A percentile compares a stretch with the other conserved stretches of the same genome.
Evolutionary conservation across 2,888 invertebrate genomes (phyloP).

Genomic region (Suillia variegata): DNA sequence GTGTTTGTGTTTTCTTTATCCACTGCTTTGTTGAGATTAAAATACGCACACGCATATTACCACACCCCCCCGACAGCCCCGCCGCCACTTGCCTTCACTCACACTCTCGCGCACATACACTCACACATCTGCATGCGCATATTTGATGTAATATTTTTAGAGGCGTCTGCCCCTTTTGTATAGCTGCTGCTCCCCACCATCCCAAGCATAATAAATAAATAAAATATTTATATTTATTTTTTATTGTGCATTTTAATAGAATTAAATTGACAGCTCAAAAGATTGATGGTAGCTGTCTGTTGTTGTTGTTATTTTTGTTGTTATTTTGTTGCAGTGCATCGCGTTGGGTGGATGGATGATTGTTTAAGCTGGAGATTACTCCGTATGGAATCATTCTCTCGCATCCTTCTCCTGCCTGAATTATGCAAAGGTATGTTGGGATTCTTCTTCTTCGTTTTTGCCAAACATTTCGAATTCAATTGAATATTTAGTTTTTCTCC

Average conservation of each 20-base stretch:
- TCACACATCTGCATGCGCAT: slow-evolving; percentile 12
- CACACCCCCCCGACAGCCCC: neutral
- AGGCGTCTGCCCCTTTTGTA: neutral
- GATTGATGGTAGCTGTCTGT: slow-evolving; percentile 33
- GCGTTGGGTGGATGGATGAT: too few species aligned
- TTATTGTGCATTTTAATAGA: slow-evolving; percentile 33
- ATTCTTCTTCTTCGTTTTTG: too few species aligned
- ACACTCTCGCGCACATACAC: neutral
- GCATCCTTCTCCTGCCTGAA: neutral
- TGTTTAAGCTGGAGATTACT: too few species aligned
- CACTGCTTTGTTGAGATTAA: slow-evolving; percentile 16
- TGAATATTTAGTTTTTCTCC: too few species aligned
- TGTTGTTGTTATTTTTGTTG: neutral
- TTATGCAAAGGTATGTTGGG: neutral
- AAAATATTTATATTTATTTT: slow-evolving; percentile 25
- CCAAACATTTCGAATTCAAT: too few species aligned
- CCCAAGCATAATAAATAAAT: slow-evolving; percentile 12
- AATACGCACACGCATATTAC: slow-evolving; percentile 12
- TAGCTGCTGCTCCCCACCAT: neutral
- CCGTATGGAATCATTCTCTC: too few species aligned
- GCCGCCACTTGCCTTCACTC: neutral
- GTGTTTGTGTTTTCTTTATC: slow-evolving; percentile 1
- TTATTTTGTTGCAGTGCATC: neutral
- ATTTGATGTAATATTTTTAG: slow-evolving; percentile 22
- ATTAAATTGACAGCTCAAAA: slow-evolving; percentile 38